These are phyloP conservation scores for Cuculus canorus DNA, from an alignment of 2,797 vertebrate genomes.

Conservation along the genomic window DNA sequence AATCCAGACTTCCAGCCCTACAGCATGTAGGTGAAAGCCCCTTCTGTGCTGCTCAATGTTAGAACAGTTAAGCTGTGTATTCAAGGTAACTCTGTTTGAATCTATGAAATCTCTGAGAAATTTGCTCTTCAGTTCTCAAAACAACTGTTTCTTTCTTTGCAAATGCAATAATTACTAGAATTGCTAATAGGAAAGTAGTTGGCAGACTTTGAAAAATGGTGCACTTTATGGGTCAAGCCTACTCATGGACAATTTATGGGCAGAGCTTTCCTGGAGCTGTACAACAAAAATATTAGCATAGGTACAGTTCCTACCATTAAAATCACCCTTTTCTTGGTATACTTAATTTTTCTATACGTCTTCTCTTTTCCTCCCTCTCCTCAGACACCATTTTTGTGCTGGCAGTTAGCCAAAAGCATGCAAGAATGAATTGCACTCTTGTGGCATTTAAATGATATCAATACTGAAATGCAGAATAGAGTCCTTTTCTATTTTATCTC, in stretches of 20 bases:
- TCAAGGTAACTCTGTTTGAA: background rate
- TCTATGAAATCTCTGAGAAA: background rate
- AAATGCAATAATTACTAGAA: background rate
- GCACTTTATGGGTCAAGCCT: background rate
- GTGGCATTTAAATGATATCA: conserved; percentile 58
- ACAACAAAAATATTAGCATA: background rate
- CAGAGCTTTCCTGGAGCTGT: background rate
- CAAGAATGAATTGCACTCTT: conserved; percentile 45
- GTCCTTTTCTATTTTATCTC: conserved; percentile 58
- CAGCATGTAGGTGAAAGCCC: background rate
- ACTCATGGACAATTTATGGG: background rate
- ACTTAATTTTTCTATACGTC: background rate
- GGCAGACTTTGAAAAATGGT: background rate
- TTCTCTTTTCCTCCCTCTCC: background rate
- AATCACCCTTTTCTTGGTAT: background rate
- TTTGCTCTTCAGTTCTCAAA: background rate
- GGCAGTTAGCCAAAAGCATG: conserved; percentile 38
- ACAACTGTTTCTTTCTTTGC: background rate
- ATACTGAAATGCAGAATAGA: conserved; percentile 54
- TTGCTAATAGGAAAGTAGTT: background rate
- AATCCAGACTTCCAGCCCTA: background rate
- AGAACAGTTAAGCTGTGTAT: background rate
- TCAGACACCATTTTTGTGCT: background rate
- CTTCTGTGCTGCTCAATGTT: background rate
- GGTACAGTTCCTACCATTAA: background rate